Evolutionary conservation across 1,140 invertebrate species (phyloP), one percentile per base, ranked within the genome.

Genomic region (Drosophila novamexicana): DNA sequence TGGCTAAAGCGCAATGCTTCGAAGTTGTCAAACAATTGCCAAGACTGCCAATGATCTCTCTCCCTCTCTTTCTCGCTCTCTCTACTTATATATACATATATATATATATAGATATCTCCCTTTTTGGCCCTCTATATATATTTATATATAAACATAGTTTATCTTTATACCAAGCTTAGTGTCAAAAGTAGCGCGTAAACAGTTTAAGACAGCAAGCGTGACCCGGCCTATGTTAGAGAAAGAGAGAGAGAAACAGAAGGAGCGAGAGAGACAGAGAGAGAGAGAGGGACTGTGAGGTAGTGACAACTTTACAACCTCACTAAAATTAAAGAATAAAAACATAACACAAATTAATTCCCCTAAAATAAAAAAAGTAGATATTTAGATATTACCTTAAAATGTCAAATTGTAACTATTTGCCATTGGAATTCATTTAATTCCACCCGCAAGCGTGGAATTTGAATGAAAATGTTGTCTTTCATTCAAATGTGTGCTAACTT

Each of bases 1-100:
- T 69, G 71, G 71, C 57, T 74, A 74, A 59, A 73, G 70, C 70
- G 56, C 54, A 73, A 61, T 65, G 70, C 56, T 73, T 67, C 52
- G 49, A 73, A 59, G 47, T 73, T 73, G 70, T 72, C 63, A 72
- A 72, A 73, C 70, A 73, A 73, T 59, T 47, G 57, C 57, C 57
- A 40, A 66, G 53, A 53, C 54, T 71, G 62, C 53, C 62, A 54
- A 59, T 68, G 57, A 59, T 59, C 57, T 44, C 57, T 16, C 22
- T 16, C 36, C 29, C 10, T 37, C 18, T 50, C 10, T n/a, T 42
- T 34, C 42, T 32, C 42, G 10, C 2, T 39, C 29, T 42, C 7
- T 4, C 56, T 9, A 8, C 10, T 44, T 6, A 22, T 3, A 22
- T 22, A 22, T 22, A 2, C 2, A 22, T 22, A 22, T 44, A 1